phyloP scores from a whole-genome alignment of 2,888 invertebrate species.

The Lasioglossum marginatum region DNA sequence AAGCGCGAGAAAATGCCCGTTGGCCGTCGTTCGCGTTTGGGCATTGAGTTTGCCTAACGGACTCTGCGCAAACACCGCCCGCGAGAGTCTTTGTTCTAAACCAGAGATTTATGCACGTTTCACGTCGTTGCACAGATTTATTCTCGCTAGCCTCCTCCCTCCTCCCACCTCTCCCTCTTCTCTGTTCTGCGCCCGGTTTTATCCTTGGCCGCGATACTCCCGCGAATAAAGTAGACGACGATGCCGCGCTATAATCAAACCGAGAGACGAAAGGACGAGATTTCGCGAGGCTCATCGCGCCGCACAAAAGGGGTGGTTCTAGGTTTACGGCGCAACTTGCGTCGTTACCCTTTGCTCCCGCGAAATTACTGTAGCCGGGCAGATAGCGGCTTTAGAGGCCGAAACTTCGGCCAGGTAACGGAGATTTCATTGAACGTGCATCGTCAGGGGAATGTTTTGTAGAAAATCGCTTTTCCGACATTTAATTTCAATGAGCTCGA shows the following conservation, averaged over 20 bases:
- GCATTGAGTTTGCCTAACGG: constrained; percentile 70
- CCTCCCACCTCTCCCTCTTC: background rate
- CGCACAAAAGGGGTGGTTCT: constrained; percentile 2
- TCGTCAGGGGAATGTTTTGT: background rate
- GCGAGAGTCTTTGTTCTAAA: constrained; percentile 68
- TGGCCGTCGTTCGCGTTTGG: constrained; percentile 63
- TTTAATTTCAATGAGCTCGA: background rate
- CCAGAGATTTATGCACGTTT: constrained; percentile 68
- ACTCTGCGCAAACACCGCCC: constrained; percentile 64
- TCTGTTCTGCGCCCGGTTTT: background rate
- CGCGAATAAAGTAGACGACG: constrained; percentile 49
- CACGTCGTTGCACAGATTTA: constrained; percentile 64
- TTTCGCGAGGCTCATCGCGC: constrained; percentile 40
- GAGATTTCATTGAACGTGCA: background rate
- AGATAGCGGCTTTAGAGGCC: constrained; percentile 7
- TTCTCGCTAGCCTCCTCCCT: constrained; percentile 24
- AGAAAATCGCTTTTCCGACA: background rate
- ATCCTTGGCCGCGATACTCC: constrained; percentile 32
- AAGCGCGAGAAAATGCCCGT: constrained; percentile 47
- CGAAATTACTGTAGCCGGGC: constrained; percentile 11
- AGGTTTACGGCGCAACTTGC: constrained; percentile 20
- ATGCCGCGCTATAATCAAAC: constrained; percentile 42
- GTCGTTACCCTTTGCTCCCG: constrained; percentile 32
- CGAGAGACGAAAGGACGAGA: constrained; percentile 31
- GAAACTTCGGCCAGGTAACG: constrained; percentile 6